Conservation (phyloP, 64 coral and sea anemone species). For the Dendrophyllia cribrosa region DNA sequence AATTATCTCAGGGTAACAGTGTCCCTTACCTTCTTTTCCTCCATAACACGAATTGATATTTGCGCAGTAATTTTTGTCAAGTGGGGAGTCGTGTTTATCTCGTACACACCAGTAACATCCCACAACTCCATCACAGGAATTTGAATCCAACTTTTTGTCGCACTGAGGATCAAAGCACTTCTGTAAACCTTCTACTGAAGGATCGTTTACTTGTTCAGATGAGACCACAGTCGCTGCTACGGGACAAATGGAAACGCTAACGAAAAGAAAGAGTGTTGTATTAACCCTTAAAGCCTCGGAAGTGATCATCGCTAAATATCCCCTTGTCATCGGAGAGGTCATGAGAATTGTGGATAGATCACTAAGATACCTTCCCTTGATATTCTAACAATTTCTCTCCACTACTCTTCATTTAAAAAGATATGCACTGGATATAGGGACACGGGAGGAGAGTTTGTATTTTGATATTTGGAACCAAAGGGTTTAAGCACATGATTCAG, state of each 20-base stretch:
- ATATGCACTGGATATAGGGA: too few species aligned
- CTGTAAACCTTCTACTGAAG: not conserved
- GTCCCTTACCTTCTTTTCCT: not conserved
- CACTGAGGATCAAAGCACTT: constrained; percentile 39
- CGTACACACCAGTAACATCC: constrained; percentile 21
- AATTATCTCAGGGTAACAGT: too few species aligned
- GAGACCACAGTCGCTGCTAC: not conserved
- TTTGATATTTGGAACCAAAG: too few species aligned
- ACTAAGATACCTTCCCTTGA: too few species aligned
- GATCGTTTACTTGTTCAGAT: not conserved
- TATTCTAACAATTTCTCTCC: too few species aligned
- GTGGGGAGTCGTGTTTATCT: not conserved
- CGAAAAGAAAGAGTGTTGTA: not conserved
- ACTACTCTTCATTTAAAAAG: too few species aligned
- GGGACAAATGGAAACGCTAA: constrained; percentile 15
- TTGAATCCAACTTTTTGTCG: not conserved
- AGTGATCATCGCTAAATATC: too few species aligned
- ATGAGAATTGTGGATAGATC: too few species aligned
- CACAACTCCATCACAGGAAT: constrained; percentile 20
- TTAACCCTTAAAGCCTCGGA: too few species aligned
- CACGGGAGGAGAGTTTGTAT: too few species aligned
- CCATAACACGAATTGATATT: not conserved
- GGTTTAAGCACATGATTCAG: too few species aligned
- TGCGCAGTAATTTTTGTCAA: not conserved
- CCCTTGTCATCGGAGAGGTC: too few species aligned